Evolutionary conservation across 2,797 vertebrate genomes (phyloP), one percentile per base, ranked within the genome.

Genomic region (Amazona ochrocephala): DNA sequence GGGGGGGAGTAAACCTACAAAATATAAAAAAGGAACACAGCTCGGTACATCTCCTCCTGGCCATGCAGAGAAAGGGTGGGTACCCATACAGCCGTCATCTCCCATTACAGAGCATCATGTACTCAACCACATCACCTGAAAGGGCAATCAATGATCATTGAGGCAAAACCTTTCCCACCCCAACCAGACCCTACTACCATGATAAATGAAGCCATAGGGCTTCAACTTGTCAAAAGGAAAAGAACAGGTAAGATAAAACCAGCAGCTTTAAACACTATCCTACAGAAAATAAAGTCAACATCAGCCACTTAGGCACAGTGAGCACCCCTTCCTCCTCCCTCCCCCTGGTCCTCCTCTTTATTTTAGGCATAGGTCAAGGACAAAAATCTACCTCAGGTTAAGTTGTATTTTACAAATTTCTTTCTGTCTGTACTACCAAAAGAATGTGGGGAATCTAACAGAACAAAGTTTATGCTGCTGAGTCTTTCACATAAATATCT

Each of bases 61-160:
- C 8, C 39, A 21, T 53, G 51, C 21, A 72, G 24, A 65, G 22
- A 37, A 64, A 61, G 0, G 4, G 10, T 14, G 0, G 5, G 11
- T 20, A 53, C 21, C 23, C 34, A 54, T 34, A 61, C 0, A 72
- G 29, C 42, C 58, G 23, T 32, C 5, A 1, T 17, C 24, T 64
- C 70, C 14, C n/a, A 27, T 9, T 37, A 27, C 61, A 82, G 19
- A 12, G 41, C 62, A 44, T 24, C 18, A 8, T 0, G 1, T 8
- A 34, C 8, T 62, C 58, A 62, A 89, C 45, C 1, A 42, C 1
- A 9, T 1, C 27, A 54, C 9, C 7, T 21, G 44, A 64, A 75
- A 88, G 41, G 62, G 10, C 19, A 71, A 44, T 6, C 14, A 71
- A 41, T 7, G 48, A 72, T 18, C 27, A 41, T 29, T 1, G 4